phyloP scores from a whole-genome alignment of 2,113 vertebrate species.

The Gambusia affinis region DNA sequence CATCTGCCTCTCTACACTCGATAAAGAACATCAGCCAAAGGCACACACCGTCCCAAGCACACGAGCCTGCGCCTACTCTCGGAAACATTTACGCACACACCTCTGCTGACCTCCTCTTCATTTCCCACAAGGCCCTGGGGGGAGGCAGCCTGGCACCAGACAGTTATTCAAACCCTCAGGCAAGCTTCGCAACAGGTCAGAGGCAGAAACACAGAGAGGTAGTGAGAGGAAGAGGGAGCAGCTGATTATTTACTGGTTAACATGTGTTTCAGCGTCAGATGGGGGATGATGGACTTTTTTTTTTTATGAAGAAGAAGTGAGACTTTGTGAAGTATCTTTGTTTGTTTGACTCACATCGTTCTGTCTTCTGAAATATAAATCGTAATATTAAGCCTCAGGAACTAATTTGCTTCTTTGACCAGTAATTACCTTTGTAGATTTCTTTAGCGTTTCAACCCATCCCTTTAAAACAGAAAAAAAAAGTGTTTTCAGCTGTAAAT shows the following conservation, averaged over 20 bases:
- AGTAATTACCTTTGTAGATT: conserved; percentile 73
- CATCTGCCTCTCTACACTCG: neutral
- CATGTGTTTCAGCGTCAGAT: conserved; percentile 29
- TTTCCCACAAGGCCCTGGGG: conserved; percentile 78
- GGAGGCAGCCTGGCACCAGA: conserved; percentile 83
- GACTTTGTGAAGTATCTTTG: conserved; percentile 29
- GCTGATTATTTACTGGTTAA: conserved; percentile 53
- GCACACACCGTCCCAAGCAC: conserved; percentile 12
- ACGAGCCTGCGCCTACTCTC: conserved; percentile 1
- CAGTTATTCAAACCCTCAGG: conserved; percentile 81
- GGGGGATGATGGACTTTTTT: neutral
- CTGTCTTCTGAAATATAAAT: conserved; percentile 59
- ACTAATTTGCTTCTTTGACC: conserved; percentile 63
- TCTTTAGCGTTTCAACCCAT: conserved; percentile 58
- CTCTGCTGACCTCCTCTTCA: conserved; percentile 76
- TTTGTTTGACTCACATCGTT: conserved; percentile 37
- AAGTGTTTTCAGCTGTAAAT: conserved; percentile 74
- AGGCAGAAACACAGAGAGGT: conserved; percentile 34
- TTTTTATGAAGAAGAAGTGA: conserved; percentile 24
- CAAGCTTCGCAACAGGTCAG: conserved; percentile 75
- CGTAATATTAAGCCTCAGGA: conserved; percentile 52
- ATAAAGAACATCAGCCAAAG: conserved; percentile 26
- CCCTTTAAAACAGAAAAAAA: conserved; percentile 70
- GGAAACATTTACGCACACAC: conserved; percentile 29
- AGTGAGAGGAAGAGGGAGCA: conserved; percentile 29